Percentiles rank a stretch among this genome's conserved stretches.
Evolutionary conservation across 2,888 invertebrate genomes (phyloP).

Genomic region (Phytoseiulus persimilis): DNA sequence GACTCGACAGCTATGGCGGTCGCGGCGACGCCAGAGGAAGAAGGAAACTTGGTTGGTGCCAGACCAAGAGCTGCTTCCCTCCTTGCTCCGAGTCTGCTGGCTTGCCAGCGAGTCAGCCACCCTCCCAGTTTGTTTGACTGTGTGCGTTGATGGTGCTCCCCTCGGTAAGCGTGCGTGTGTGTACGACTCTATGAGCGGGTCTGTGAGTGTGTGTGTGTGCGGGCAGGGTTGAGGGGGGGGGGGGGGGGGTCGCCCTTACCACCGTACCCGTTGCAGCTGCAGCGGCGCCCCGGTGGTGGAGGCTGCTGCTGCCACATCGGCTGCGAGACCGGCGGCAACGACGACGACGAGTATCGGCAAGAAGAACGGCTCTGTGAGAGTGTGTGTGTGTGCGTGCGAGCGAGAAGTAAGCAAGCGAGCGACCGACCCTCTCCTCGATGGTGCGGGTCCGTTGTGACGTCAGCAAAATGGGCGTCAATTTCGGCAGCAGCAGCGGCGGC

Average conservation of each 20-base stretch:
- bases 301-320: not conserved
- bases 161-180: not conserved
- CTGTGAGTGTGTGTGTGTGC: not conserved
- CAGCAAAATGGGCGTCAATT: conserved; percentile 40
- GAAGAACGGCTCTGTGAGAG: not conserved
- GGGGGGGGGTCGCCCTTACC: not conserved
- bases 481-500: conserved; percentile 41
- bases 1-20: not conserved
- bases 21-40: not conserved
- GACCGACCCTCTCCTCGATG: not conserved
- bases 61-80: not conserved
- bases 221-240: not conserved
- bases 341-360: not conserved
- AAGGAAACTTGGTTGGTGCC: not conserved
- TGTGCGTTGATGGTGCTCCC: not conserved
- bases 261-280: not conserved
- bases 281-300: not conserved
- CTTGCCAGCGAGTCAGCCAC: not conserved
- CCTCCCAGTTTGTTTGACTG: not conserved
- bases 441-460: conserved; percentile 29
- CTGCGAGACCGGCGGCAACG: not conserved
- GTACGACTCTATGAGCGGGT: not conserved
- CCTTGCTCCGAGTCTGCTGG: not conserved
- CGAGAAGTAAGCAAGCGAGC: not conserved
- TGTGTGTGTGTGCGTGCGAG: not conserved